Evolutionary conservation across 1,140 invertebrate species (phyloP), one percentile per base, ranked within the genome.

Genomic region (Drosophila mojavensis): DNA sequence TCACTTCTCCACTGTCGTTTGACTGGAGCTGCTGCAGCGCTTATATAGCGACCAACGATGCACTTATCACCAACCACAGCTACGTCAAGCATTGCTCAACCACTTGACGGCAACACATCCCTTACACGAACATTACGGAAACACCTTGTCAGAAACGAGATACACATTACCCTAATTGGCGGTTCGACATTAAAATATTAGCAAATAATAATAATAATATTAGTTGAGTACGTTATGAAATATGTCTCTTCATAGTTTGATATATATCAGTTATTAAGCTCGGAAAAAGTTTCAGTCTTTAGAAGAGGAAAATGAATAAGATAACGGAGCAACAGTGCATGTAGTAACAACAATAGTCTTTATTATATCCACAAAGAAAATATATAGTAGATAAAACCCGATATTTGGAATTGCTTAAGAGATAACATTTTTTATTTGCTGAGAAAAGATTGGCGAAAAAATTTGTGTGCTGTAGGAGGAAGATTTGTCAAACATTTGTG

Each of bases 101-200:
- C 67, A 75, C 67, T 75, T 71, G 67, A 75, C 33, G 28, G 3
- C 30, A 20, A 71, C 73, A 75, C n/a, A 39, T 1, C 15, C 10
- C 4, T 15, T 39, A 71, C 47, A 54, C n/a, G 5, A 11, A 13
- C 56, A 28, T 55, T 26, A 48, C 9, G 73, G 53, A 70, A 70
- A 59, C 30, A 39, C 39, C 0, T 47, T 69, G 53, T 53, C 6
- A 10, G 9, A 55, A 54, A 10, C 17, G 6, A 28, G 43, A 50
- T 33, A 6, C 36, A 39, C 51, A 74, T 75, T 75, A 75, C 48
- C 20, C 10, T 65, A 75, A 75, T 75, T 75, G 55, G 24, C 28
- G 17, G 36, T 39, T 11, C 36, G 36, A 11, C 10, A 11, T 0
- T 39, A 13, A 13, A 39, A 39, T 39, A 39, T 39, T 39, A 39